A percentile compares a stretch with the other conserved stretches of the same genome.
These are phyloP conservation scores for Junonia oenone DNA, from an alignment of 2,888 invertebrate genomes.

Conservation along the genomic window DNA sequence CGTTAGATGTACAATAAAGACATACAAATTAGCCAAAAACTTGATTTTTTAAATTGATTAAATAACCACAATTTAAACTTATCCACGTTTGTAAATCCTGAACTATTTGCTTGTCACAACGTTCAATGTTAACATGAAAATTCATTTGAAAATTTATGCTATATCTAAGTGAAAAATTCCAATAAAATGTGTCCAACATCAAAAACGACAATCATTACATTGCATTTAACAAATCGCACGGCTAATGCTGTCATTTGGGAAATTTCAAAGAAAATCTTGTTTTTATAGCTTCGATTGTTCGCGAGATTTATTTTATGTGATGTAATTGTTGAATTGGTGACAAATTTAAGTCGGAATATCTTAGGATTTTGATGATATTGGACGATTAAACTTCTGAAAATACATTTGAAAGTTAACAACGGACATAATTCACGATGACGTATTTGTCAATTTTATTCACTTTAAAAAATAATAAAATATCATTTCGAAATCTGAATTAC, in stretches of 20 bases:
- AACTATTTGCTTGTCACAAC: no score
- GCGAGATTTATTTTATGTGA: slow-evolving; percentile 1
- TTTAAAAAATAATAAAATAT: no score
- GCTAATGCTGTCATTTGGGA: slow-evolving; percentile 7
- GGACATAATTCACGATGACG: no score
- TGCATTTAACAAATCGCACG: slow-evolving; percentile 5
- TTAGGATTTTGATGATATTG: background rate
- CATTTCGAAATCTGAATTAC: no score
- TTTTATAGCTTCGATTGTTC: background rate
- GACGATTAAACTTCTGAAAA: no score
- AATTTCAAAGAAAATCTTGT: background rate
- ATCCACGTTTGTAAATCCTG: no score
- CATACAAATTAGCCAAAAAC: no score
- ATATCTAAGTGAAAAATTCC: background rate
- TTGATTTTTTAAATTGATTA: no score
- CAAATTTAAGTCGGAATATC: background rate
- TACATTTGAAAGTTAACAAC: no score
- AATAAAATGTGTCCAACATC: background rate
- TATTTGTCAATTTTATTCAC: no score
- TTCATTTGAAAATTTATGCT: background rate
- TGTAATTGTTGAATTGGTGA: background rate
- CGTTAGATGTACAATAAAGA: no score
- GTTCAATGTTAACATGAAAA: background rate
- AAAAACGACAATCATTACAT: background rate
- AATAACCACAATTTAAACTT: no score